phyloP scores from a whole-genome alignment of 2,113 vertebrate genomes.

The Muntiacus reevesi region DNA sequence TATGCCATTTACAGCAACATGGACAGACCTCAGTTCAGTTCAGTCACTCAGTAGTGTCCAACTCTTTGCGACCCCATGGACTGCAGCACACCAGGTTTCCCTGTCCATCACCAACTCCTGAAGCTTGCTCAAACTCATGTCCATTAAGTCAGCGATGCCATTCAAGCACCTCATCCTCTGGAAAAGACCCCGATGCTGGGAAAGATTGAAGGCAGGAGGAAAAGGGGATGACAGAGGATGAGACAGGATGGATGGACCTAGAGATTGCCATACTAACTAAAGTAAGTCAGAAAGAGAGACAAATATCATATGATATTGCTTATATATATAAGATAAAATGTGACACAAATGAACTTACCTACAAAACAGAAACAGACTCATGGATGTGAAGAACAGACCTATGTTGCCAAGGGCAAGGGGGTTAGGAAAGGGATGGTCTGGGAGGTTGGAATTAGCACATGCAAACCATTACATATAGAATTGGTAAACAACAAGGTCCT shows the following conservation, averaged over 20 bases:
- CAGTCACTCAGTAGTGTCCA: accelerated
- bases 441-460: background rate
- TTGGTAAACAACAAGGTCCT: background rate
- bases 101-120: background rate
- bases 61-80: background rate
- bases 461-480: background rate
- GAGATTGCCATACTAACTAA: background rate
- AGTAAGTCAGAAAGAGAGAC: background rate
- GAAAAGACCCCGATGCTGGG: background rate
- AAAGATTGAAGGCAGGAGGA: background rate
- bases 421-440: background rate
- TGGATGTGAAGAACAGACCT: background rate
- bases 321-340: background rate
- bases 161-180: background rate
- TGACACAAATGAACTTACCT: background rate
- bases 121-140: background rate
- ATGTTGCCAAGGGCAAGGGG: background rate
- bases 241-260: background rate
- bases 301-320: background rate
- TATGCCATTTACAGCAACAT: background rate
- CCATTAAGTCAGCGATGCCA: background rate
- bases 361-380: background rate
- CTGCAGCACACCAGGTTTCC: background rate
- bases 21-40: background rate
- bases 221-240: background rate